Evolutionary conservation across 1,140 invertebrate genomes (phyloP).

Genomic region (Solenopsis fugax): DNA sequence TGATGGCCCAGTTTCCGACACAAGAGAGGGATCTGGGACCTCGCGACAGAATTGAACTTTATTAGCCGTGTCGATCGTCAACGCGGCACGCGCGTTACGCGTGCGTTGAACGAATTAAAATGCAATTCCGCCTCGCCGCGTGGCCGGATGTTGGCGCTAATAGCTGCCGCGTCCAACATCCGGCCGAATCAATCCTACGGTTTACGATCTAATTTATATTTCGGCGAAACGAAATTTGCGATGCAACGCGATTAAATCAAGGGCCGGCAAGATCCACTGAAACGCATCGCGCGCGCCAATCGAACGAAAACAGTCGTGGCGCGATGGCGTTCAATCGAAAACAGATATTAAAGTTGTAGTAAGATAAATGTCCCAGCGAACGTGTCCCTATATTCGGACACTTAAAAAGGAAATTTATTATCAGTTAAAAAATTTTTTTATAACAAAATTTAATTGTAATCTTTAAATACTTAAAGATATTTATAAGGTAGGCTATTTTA

Average conservation of each 20-base stretch:
- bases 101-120: conserved; percentile 51
- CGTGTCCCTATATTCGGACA: too few species aligned
- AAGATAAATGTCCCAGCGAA: too few species aligned
- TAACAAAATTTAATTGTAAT: too few species aligned
- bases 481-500: too few species aligned
- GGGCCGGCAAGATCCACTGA: conserved; percentile 27
- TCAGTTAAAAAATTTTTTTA: too few species aligned
- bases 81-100: conserved; percentile 19
- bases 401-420: too few species aligned
- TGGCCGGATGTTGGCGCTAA: too few species aligned
- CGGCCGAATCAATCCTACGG: conserved; percentile 38
- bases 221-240: conserved; percentile 20
- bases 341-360: neutral
- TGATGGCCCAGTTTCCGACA: neutral
- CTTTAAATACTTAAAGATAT: too few species aligned
- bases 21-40: neutral
- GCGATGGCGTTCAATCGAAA: neutral
- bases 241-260: conserved; percentile 36
- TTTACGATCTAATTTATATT: conserved; percentile 58
- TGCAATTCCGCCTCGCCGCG: conserved; percentile 27
- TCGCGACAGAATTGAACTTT: conserved; percentile 43
- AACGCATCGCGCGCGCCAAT: conserved; percentile 19
- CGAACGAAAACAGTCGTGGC: neutral
- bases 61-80: conserved; percentile 45
- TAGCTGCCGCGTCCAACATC: conserved; percentile 27